These are phyloP conservation scores for Endomychus coccineus DNA, from an alignment of 2,888 invertebrate genomes.

Conservation along the genomic window DNA sequence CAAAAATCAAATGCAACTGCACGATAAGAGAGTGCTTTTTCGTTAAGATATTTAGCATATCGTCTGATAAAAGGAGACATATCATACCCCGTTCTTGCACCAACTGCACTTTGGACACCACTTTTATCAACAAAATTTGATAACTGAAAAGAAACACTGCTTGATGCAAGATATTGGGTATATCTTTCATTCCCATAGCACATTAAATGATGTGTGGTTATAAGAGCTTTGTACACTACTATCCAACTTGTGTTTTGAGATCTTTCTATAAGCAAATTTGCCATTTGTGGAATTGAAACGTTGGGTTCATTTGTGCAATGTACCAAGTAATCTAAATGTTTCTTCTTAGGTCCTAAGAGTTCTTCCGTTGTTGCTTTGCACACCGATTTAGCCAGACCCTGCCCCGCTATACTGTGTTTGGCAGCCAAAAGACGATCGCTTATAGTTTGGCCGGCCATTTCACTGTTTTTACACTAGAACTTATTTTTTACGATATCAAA, in stretches of 20 bases:
- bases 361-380: conserved; percentile 99
- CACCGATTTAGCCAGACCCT: conserved; percentile 98
- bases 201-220: conserved; percentile 98
- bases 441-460: conserved; percentile 95
- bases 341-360: conserved; percentile 99
- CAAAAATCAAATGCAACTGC: conserved; percentile 99
- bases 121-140: conserved; percentile 97
- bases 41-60: conserved; percentile 98
- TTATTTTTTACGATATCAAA: conserved; percentile 11
- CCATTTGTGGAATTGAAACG: conserved; percentile 98
- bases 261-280: conserved; percentile 95
- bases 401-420: conserved; percentile 97
- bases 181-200: conserved; percentile 99
- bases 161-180: conserved; percentile 98
- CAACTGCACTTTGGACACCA: conserved; percentile 86
- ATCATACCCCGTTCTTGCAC: conserved; percentile 75
- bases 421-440: conserved; percentile 97
- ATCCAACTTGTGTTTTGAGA: conserved; percentile 99
- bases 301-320: conserved; percentile 99
- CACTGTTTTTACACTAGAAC: conserved; percentile 7
- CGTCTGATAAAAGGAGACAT: conserved; percentile 99
- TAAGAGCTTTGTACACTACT: conserved; percentile 95
- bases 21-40: conserved; percentile 97
- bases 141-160: conserved; percentile 98
- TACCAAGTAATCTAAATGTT: conserved; percentile 99